phyloP scores from a whole-genome alignment of 2,113 vertebrate genomes.

The Cebidichthys violaceus region DNA sequence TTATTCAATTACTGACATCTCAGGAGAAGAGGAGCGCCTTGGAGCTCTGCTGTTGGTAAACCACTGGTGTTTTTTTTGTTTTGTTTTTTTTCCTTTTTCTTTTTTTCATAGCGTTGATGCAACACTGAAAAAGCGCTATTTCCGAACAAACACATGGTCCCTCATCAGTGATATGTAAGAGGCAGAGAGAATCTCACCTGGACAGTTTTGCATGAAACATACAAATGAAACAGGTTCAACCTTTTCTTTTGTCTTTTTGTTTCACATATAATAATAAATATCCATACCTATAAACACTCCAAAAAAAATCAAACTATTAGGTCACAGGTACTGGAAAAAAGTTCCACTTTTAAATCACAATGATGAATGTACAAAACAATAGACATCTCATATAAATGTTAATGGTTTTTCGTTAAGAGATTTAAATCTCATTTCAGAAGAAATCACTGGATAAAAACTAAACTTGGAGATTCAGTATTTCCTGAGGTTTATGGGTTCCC shows the following conservation, averaged over 20 bases:
- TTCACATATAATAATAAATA: slow-evolving; percentile 92
- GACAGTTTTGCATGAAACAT: slow-evolving; percentile 95
- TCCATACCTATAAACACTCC: slow-evolving; percentile 95
- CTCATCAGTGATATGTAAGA: slow-evolving; percentile 92
- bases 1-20: slow-evolving; percentile 87
- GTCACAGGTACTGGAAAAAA: slow-evolving; percentile 97
- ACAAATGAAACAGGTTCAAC: slow-evolving; percentile 89
- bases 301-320: slow-evolving; percentile 95
- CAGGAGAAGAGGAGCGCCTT: slow-evolving; percentile 81
- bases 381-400: slow-evolving; percentile 87
- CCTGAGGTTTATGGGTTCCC: slow-evolving; percentile 88
- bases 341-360: slow-evolving; percentile 95
- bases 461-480: slow-evolving; percentile 85
- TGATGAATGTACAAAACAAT: slow-evolving; percentile 93
- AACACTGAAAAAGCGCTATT: slow-evolving; percentile 92
- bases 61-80: slow-evolving; percentile 76
- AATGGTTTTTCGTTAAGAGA: slow-evolving; percentile 81
- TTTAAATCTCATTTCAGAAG: slow-evolving; percentile 73
- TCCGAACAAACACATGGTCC: slow-evolving; percentile 96
- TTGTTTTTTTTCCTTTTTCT: slow-evolving; percentile 63
- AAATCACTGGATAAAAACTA: slow-evolving; percentile 77
- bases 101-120: slow-evolving; percentile 85
- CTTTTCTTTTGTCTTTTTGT: slow-evolving; percentile 86
- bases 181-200: slow-evolving; percentile 88
- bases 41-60: slow-evolving; percentile 82